These are phyloP conservation scores for Python bivittatus DNA, from an alignment of 2,113 vertebrate species.

Conservation along the genomic window DNA sequence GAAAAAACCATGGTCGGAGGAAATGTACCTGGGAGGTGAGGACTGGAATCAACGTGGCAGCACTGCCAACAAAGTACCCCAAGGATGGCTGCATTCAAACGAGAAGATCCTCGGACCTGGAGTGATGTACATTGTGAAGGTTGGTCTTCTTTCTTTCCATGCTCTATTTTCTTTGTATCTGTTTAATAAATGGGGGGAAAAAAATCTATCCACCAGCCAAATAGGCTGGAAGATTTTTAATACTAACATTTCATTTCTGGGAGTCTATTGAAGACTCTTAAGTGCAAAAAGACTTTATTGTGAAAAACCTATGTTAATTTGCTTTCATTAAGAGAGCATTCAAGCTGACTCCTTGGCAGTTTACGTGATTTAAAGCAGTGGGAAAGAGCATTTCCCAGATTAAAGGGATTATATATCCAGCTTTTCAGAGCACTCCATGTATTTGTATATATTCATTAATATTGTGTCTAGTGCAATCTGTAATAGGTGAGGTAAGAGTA, in stretches of 20 bases:
- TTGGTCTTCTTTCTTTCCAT: constrained; percentile 76
- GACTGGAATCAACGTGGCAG: constrained; percentile 81
- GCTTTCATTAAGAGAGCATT: constrained; percentile 43
- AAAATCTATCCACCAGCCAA: constrained; percentile 43
- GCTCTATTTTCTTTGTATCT: constrained; percentile 60
- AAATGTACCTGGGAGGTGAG: constrained; percentile 77
- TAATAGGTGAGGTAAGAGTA: constrained; percentile 24
- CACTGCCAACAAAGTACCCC: constrained; percentile 83
- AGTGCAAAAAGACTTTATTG: constrained; percentile 41
- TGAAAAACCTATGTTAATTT: constrained; percentile 48
- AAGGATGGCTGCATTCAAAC: constrained; percentile 87
- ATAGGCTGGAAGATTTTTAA: constrained; percentile 45
- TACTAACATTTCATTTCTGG: constrained; percentile 43
- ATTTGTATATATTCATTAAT: constrained; percentile 41
- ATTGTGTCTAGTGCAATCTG: constrained; percentile 55
- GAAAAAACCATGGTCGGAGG: constrained; percentile 84
- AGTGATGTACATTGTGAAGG: constrained; percentile 97
- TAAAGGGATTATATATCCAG: constrained; percentile 15
- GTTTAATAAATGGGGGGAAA: not conserved
- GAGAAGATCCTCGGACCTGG: constrained; percentile 97
- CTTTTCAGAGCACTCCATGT: constrained; percentile 34
- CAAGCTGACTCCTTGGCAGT: constrained; percentile 34
- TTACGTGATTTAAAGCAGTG: constrained; percentile 26
- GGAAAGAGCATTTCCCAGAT: constrained; percentile 46
- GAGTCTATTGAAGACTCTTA: constrained; percentile 47